Percentiles rank a stretch among this genome's conserved stretches.
phyloP scores from a whole-genome alignment of 1,140 invertebrate species.

The Solenopsis fugax region DNA sequence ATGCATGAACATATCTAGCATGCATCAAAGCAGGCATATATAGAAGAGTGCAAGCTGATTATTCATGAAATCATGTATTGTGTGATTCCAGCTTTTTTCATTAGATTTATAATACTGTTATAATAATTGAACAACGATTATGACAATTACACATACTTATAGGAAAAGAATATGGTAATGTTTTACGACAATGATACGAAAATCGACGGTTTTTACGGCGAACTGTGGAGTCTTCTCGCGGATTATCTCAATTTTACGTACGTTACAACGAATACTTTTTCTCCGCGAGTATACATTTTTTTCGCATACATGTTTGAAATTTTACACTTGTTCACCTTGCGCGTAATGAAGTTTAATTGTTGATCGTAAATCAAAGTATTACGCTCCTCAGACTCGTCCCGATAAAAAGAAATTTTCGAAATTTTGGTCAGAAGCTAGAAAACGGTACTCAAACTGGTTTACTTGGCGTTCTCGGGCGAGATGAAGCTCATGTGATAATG shows the following conservation, averaged over 20 bases:
- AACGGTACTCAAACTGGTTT: constrained; percentile 75
- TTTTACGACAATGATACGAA: constrained; percentile 67
- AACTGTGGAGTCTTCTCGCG: constrained; percentile 54
- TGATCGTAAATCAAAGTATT: background rate
- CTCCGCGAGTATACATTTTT: background rate
- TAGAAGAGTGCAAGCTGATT: too few species aligned
- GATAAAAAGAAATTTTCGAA: constrained; percentile 25
- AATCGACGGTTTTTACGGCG: constrained; percentile 50
- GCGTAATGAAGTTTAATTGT: background rate
- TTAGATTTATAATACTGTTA: background rate
- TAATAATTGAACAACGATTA: constrained; percentile 88
- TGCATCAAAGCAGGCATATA: too few species aligned
- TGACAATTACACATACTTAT: constrained; percentile 86
- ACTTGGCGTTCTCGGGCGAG: constrained; percentile 63
- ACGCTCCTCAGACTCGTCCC: constrained; percentile 63
- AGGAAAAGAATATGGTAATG: constrained; percentile 61
- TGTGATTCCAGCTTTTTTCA: too few species aligned
- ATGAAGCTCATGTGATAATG: constrained; percentile 71
- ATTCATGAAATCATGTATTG: too few species aligned
- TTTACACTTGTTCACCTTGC: background rate
- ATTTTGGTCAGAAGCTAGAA: constrained; percentile 59
- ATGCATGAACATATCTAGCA: too few species aligned
- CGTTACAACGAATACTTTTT: constrained; percentile 14
- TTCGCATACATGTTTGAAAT: background rate
- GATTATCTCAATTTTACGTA: constrained; percentile 71